phyloP scores from a whole-genome alignment of 2,888 invertebrate species.

The Sarcophaga subvicina region DNA sequence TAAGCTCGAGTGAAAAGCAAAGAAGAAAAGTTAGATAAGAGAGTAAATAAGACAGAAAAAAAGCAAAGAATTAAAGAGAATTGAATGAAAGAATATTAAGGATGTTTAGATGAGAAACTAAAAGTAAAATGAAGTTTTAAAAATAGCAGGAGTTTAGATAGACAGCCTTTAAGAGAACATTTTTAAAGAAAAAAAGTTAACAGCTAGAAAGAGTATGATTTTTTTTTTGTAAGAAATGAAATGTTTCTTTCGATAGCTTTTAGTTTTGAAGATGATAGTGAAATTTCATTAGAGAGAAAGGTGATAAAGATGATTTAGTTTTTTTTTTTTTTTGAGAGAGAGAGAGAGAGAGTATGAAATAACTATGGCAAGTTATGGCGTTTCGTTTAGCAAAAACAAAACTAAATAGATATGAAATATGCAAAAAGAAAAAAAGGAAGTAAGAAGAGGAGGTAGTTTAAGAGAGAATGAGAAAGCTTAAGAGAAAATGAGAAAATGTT shows the following conservation, averaged over 20 bases:
- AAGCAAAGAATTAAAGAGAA: not conserved
- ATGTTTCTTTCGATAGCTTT: too few relatives aligned
- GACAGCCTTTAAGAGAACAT: too few relatives aligned
- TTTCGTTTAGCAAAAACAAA: slow-evolving; percentile 75
- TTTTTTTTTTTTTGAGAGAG: slow-evolving; percentile 2
- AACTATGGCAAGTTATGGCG: slow-evolving; percentile 82
- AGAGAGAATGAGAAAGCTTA: slow-evolving; percentile 55
- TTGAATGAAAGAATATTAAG: not conserved
- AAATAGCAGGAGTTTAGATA: not conserved
- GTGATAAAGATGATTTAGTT: not conserved
- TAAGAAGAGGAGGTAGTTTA: not conserved
- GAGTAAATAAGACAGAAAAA: slow-evolving; percentile 20
- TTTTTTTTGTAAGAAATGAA: too few relatives aligned
- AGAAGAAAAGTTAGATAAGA: not conserved
- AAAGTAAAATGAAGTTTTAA: not conserved
- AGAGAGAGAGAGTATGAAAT: slow-evolving; percentile 27
- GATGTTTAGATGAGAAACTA: slow-evolving; percentile 6
- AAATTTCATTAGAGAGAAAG: too few relatives aligned
- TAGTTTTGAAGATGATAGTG: too few relatives aligned
- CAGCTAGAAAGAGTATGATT: too few relatives aligned
- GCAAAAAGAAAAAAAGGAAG: not conserved
- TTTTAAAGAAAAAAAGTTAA: too few relatives aligned
- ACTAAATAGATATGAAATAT: slow-evolving; percentile 71
- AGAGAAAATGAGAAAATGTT: slow-evolving; percentile 34
- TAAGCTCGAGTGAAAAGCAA: slow-evolving; percentile 6